phyloP scores from a whole-genome alignment of 2,888 invertebrate species.

The Gymnocheta viridis region DNA sequence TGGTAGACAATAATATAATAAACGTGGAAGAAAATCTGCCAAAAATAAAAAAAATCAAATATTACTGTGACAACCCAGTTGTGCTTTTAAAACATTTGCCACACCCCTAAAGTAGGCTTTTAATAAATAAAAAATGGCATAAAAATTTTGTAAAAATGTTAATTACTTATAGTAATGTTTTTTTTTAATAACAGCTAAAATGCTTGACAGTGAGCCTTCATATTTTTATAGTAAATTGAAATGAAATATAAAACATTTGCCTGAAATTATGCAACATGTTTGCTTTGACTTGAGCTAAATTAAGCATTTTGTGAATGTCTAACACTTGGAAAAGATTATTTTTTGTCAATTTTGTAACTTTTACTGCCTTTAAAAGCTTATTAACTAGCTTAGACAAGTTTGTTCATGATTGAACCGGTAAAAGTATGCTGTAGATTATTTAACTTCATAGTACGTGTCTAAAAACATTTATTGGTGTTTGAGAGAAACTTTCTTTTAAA shows the following conservation, averaged over 20 bases:
- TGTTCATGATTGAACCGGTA: background rate
- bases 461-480: background rate
- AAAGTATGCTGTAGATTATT: background rate
- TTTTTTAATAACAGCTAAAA: too few relatives aligned
- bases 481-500: background rate
- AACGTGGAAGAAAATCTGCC: background rate
- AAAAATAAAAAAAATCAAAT: slow-evolving; percentile 9
- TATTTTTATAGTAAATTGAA: background rate
- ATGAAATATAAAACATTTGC: background rate
- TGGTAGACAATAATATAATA: background rate
- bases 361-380: background rate
- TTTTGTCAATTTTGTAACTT: background rate
- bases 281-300: background rate
- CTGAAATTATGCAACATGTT: slow-evolving; percentile 20
- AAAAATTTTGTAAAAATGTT: too few relatives aligned
- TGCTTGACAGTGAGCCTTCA: background rate
- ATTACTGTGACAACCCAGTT: slow-evolving; percentile 14
- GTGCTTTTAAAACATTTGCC: background rate
- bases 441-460: background rate
- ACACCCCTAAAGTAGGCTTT: slow-evolving; percentile 2
- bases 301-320: too few relatives aligned
- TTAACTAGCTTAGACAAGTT: background rate
- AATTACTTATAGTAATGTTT: too few relatives aligned
- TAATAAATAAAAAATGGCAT: background rate
- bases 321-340: background rate